Evolutionary conservation across 2,888 invertebrate species (phyloP).

Genomic region (Leptopterna dolabrata): DNA sequence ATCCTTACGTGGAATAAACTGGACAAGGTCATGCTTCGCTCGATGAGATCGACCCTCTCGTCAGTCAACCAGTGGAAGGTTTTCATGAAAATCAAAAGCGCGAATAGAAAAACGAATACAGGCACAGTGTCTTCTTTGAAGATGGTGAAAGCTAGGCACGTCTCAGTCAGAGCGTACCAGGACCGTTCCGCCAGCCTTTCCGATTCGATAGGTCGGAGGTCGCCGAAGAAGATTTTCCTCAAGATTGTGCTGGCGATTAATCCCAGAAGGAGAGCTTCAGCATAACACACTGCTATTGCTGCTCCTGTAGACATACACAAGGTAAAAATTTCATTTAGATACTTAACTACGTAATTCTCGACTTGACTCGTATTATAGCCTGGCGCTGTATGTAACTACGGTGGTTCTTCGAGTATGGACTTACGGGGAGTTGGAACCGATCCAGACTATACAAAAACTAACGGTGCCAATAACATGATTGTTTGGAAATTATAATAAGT

Average conservation of each 20-base stretch:
- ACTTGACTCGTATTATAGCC: too few relatives aligned
- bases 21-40: conserved; percentile 96
- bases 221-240: conserved; percentile 95
- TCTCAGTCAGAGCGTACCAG: conserved; percentile 99
- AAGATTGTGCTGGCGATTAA: conserved; percentile 75
- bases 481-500: too few relatives aligned
- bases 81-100: conserved; percentile 93
- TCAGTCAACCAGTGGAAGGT: conserved; percentile 99
- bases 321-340: conserved; percentile 93
- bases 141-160: conserved; percentile 98
- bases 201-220: conserved; percentile 93
- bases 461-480: too few relatives aligned
- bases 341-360: too few relatives aligned
- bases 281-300: conserved; percentile 67
- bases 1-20: conserved; percentile 94
- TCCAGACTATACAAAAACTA: too few relatives aligned
- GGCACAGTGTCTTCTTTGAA: conserved; percentile 99
- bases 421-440: too few relatives aligned
- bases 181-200: conserved; percentile 94
- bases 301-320: conserved; percentile 74
- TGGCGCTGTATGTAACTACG: too few relatives aligned
- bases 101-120: conserved; percentile 96
- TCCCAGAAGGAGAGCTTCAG: conserved; percentile 68
- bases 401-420: too few relatives aligned
- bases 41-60: conserved; percentile 99